Evolutionary conservation across 35 echinoderm and acorn worm species (phyloP), one percentile per base, ranked within the genome.

Genomic region (Apostichopus parvimensis): DNA sequence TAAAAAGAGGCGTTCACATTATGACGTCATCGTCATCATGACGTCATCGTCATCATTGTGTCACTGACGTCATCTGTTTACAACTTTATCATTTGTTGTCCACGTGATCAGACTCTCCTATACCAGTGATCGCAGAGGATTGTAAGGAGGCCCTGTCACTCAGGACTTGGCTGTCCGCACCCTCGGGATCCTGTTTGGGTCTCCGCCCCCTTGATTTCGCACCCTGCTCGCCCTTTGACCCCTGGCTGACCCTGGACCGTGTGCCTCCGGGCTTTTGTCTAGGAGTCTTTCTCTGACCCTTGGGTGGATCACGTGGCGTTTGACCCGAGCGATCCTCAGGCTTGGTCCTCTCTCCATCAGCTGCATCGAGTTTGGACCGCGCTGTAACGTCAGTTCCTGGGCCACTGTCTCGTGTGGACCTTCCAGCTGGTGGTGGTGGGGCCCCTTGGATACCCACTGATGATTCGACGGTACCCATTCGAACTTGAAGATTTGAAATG

Each of bases 201-300:
- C 62, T 59, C 22, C 84, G 59, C 1, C 57, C 84, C 62, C 84
- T 64, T 34, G 84, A 87, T 14, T 59, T 55, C 13, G 84, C 6
- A 58, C 84, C 84, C 58, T 87, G 84, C 24, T 87, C 84, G n/a
- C 84, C 84, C 64, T 87, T 87, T 6, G 84, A 87, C 54, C 84
- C 84, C 57, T 87, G 84, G 14, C 84, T 87, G 15, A 87, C 84
- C 57, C 84, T 87, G 22, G 84, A 87, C 4, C 84, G 57, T 59
- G 84, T 87, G 22, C 84, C 84, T 20, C 84, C 84, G 8, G 84
- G 84, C 22, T 87, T 87, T 70, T 87, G 56, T 25, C 84, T 61
- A 2, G 84, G 84, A 15, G 84, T 87, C 7, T 62, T 87, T 61
- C 12, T 82, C 55, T 54, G 24, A 6, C 79, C 18, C 17, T 9